Conservation (phyloP, 2,797 vertebrate genomes). For the Microctenopoma steveboyesi region DNA sequence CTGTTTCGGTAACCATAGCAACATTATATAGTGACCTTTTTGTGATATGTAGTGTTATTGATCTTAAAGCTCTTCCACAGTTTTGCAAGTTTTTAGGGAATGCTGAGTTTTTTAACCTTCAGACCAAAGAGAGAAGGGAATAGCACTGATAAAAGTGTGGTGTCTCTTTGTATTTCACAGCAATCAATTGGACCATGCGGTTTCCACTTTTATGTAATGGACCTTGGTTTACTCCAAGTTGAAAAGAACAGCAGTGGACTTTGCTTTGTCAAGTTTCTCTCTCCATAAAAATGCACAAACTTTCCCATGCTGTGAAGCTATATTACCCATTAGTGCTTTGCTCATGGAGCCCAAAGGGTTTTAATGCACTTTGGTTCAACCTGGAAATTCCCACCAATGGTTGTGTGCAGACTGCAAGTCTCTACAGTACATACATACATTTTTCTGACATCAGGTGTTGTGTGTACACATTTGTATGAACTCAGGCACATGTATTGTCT, state of each 20-base stretch:
- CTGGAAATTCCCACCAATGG: neutral
- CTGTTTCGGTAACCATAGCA: slow-evolving; percentile 28
- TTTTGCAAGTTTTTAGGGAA: slow-evolving; percentile 29
- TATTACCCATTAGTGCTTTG: slow-evolving; percentile 2
- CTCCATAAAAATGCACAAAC: slow-evolving; percentile 25
- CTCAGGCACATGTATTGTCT: neutral
- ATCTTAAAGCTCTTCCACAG: slow-evolving; percentile 39
- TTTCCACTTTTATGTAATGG: slow-evolving; percentile 9
- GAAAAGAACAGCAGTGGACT: slow-evolving; percentile 43
- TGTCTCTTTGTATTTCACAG: slow-evolving; percentile 46
- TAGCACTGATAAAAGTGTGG: slow-evolving; percentile 31
- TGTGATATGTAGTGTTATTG: slow-evolving; percentile 55
- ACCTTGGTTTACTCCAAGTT: slow-evolving; percentile 34
- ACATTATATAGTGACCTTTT: slow-evolving; percentile 55
- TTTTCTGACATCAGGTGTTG: neutral
- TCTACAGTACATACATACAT: neutral
- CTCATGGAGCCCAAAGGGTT: slow-evolving; percentile 15
- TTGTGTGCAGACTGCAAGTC: neutral
- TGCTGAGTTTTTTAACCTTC: slow-evolving; percentile 35
- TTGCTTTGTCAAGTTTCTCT: slow-evolving; percentile 32
- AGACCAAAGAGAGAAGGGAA: slow-evolving; percentile 42
- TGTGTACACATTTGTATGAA: neutral
- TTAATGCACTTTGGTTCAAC: slow-evolving; percentile 9
- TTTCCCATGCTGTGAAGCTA: neutral
- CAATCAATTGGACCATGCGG: slow-evolving; percentile 45